Base-by-base conservation (phyloP, 1,140 invertebrate genomes). In the Tribolium madens region DNA sequence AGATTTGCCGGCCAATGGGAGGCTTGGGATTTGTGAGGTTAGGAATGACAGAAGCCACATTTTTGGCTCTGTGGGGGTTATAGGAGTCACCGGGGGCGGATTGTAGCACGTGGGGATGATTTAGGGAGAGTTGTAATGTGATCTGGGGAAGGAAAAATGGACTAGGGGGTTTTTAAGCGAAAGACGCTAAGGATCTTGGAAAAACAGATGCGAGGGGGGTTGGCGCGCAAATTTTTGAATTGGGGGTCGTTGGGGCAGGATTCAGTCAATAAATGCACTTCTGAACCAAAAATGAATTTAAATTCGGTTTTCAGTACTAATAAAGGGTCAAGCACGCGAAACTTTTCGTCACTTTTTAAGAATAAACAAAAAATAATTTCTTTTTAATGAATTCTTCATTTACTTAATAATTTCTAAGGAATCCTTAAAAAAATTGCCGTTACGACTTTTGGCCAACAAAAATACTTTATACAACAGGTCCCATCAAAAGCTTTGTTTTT, bases 1-100 rank as follows among this genome's bases (percentile, higher is more conserved):
- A 77, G 71, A 77, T 73, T 74, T 60, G 31, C 10, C 36, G 17
- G 12, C 52, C 48, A 74, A 57, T 74, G 50, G 50, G 21, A 72
- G 18, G 3, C 9, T 10, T 12, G 68, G 17, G 31, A 47, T 72
- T 50, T 52, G 36, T 52, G 70, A 72, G 70, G 70, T 72, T 72
- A 72, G 17, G 21, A 10, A 12, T 26, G 26, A 12, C 7, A 33
- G 31, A 12, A 14, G 21, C 7, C 3, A 26, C 57, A 33, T 14
- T 33, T 64, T 64, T 10, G 48, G 10, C 0, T 15, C 48, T 15
- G 12, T 50, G 48, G 48, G 48, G 48, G 48, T 12, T 15, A 12
- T 1, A 7, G 12, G 1, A n/a, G 36, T 2, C 36, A 1, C 9
- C 36, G n/a, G 36, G n/a, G 36, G 36, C 36, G 36, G 36, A 26